phyloP scores from a whole-genome alignment of 2,797 vertebrate species.

The Cichlasoma orientale region DNA sequence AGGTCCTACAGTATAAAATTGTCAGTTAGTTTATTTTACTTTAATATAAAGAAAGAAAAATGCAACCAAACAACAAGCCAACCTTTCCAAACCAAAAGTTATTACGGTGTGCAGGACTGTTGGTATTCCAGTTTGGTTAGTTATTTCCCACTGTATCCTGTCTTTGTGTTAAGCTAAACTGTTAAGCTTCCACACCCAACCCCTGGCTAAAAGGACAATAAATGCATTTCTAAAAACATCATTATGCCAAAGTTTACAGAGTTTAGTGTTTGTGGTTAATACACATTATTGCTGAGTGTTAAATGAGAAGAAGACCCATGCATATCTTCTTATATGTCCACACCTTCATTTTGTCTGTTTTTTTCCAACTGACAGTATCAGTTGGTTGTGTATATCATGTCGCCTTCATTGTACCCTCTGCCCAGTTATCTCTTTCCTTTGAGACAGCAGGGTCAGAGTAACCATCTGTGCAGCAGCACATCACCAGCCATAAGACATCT shows the following conservation, averaged over 20 bases:
- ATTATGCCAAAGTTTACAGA: background rate
- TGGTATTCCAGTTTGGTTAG: background rate
- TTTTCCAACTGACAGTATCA: background rate
- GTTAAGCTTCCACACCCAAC: background rate
- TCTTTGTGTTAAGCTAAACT: background rate
- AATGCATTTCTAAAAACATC: background rate
- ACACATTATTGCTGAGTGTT: too few relatives aligned
- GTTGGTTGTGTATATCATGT: background rate
- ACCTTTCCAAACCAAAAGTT: too few relatives aligned
- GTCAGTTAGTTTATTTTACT: background rate
- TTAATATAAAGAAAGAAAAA: background rate
- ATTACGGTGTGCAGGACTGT: background rate
- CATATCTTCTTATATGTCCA: background rate
- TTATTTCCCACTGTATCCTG: background rate
- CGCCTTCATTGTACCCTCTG: background rate
- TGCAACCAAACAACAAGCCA: background rate
- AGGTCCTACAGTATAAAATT: background rate
- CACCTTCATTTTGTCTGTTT: background rate
- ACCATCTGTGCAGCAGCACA: conserved; percentile 64
- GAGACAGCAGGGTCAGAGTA: conserved; percentile 2
- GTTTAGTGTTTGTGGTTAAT: background rate
- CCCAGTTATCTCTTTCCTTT: background rate
- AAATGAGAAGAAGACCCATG: background rate
- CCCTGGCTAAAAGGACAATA: background rate
- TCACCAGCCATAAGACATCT: conserved; percentile 64